Base-by-base conservation (phyloP, 2,888 invertebrate species). In the Antheraea yamamai region DNA sequence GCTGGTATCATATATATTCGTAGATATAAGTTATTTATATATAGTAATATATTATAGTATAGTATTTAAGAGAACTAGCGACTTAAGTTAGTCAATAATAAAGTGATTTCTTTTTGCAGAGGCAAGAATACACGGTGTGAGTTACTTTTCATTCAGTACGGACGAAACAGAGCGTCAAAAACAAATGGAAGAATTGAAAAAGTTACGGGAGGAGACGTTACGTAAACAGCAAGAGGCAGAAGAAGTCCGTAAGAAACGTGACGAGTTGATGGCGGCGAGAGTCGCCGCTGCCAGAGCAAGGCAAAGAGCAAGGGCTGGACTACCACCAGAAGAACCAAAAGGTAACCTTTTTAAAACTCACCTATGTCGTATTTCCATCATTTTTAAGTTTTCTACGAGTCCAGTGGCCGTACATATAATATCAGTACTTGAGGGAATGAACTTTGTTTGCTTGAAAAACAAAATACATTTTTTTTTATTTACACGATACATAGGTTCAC, bases 61-160 rank as follows among this genome's bases (percentile, higher is more conserved):
- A 39, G 35, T 39, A 4, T 39, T 4, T 39, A 39, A 39, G 35
- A 39, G 18, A 18, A 18, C 12, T 55, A 18, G 18, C 2, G 18
- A 20, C 20, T 6, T 6, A n/a, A 20, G 20, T 23, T 61, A 61
- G 23, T 61, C 12, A 61, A 20, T 0, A 61, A 61, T 23, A 61
- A n/a, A 61, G n/a, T 61, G 20, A 61, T 61, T 1, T 61, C n/a
- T 61, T 61, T 23, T 77, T 81, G 4, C 90, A 97, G 99, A 99
- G 96, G 98, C 98, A 0, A 96, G 99, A 78, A 96, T 97, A 18
- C 99, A 99, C 87, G 99, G 99, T 85, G 98, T 98, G 26, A 98
- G 98, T 8, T 99, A 98, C 92, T 99, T 97, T 91, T 96, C 97
- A 35, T 99, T 99, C 90, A 98, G 98, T 20, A 97, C 97, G 71